Evolutionary conservation across 2,888 invertebrate genomes (phyloP).

Genomic region (Bibio marci): DNA sequence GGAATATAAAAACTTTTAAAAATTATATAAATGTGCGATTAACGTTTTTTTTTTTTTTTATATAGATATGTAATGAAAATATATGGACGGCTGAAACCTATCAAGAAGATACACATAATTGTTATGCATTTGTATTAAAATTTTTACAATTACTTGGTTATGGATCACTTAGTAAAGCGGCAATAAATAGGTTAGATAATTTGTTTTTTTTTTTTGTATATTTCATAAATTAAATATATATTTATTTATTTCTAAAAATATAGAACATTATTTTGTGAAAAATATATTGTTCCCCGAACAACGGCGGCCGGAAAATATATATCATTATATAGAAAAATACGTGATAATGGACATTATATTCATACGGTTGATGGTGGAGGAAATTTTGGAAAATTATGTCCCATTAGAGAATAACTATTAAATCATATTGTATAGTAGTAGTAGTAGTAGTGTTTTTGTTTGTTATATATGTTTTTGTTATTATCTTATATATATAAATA

Average conservation of each 20-base stretch:
- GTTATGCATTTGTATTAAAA: slow-evolving; percentile 70
- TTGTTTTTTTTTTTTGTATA: background rate
- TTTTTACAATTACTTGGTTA: slow-evolving; percentile 59
- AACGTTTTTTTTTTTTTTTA: too few relatives aligned
- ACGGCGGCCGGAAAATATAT: slow-evolving; percentile 74
- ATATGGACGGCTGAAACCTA: slow-evolving; percentile 54
- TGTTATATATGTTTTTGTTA: too few relatives aligned
- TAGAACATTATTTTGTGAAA: slow-evolving; percentile 58
- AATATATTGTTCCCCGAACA: slow-evolving; percentile 65
- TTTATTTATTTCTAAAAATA: slow-evolving; percentile 10
- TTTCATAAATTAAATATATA: background rate
- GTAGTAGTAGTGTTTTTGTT: too few relatives aligned
- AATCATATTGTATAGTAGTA: too few relatives aligned
- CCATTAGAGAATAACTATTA: too few relatives aligned
- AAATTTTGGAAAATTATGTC: too few relatives aligned
- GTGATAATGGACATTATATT: slow-evolving; percentile 33
- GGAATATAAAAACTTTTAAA: background rate
- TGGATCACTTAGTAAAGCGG: slow-evolving; percentile 49
- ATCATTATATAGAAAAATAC: slow-evolving; percentile 58
- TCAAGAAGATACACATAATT: slow-evolving; percentile 61
- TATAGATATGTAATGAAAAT: slow-evolving; percentile 34
- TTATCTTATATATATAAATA: too few relatives aligned
- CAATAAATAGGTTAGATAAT: slow-evolving; percentile 27
- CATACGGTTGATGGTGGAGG: slow-evolving; percentile 21
- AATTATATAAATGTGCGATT: too few relatives aligned